Percentiles rank a stretch among this genome's conserved stretches.
These are phyloP conservation scores for Pantherophis alleghaniensis DNA, from an alignment of 2,797 vertebrate species.

Conservation along the genomic window DNA sequence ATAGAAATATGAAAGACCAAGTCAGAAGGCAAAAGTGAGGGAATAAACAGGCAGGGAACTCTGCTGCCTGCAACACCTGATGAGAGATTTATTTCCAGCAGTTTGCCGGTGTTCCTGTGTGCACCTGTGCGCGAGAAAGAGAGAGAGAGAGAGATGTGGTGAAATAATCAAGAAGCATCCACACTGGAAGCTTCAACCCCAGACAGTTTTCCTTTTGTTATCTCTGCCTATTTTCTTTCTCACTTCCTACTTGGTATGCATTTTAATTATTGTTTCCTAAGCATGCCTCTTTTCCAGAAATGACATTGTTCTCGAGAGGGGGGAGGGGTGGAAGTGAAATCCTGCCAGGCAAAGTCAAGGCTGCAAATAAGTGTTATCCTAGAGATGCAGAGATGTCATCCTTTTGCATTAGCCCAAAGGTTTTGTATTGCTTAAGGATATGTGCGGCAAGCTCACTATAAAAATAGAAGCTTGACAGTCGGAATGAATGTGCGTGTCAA, in stretches of 20 bases:
- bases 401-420: conserved; percentile 79
- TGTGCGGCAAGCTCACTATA: conserved; percentile 75
- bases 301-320: conserved; percentile 63
- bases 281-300: conserved; percentile 56
- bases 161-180: neutral
- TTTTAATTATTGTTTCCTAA: conserved; percentile 49
- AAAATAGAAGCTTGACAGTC: conserved; percentile 80
- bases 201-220: conserved; percentile 38
- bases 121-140: neutral
- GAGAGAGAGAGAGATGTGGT: neutral
- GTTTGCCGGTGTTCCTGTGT: neutral
- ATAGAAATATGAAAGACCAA: conserved; percentile 38
- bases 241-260: conserved; percentile 46
- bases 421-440: conserved; percentile 80
- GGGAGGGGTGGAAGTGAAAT: conserved; percentile 56
- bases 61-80: neutral
- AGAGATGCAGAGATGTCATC: conserved; percentile 81
- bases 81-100: neutral
- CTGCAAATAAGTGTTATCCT: conserved; percentile 74
- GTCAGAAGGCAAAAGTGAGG: conserved; percentile 3
- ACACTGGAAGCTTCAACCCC: neutral
- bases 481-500: conserved; percentile 80
- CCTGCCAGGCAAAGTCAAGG: conserved; percentile 74
- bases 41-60: conserved; percentile 20
- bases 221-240: conserved; percentile 47